phyloP scores from a whole-genome alignment of 2,888 invertebrate genomes.

The Tinea pellionella region DNA sequence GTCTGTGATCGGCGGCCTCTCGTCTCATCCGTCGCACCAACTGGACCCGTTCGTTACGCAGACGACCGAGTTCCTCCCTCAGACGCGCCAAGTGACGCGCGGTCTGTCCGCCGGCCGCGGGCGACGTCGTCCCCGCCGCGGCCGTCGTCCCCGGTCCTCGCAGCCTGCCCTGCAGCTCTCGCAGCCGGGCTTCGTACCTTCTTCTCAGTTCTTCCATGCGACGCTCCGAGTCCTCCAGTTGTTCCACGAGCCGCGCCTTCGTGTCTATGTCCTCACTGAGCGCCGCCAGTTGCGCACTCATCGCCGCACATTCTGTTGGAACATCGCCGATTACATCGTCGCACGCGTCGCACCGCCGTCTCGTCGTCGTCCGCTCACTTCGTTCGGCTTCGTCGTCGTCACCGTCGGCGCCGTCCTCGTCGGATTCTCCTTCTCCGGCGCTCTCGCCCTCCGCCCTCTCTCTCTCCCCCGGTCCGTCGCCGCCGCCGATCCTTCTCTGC shows the following conservation, averaged over 20 bases:
- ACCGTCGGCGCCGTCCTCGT: constrained; percentile 68
- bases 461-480: constrained; percentile 39
- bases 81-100: constrained; percentile 78
- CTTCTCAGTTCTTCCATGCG: constrained; percentile 85
- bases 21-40: constrained; percentile 94
- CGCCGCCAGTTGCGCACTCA: constrained; percentile 86
- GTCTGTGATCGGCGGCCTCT: constrained; percentile 87
- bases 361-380: too few relatives aligned
- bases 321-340: too few relatives aligned
- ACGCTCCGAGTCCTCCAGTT: constrained; percentile 89
- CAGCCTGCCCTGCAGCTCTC: constrained; percentile 85
- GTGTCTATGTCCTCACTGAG: constrained; percentile 94
- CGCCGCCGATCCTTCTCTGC: constrained; percentile 45
- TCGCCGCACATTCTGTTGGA: constrained; percentile 58
- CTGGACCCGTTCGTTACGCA: constrained; percentile 84
- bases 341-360: too few relatives aligned
- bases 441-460: constrained; percentile 58
- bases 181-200: constrained; percentile 93
- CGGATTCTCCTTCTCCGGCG: constrained; percentile 67
- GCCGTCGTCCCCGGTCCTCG: constrained; percentile 74
- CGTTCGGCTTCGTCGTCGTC: constrained; percentile 69
- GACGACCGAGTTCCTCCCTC: constrained; percentile 79
- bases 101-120: constrained; percentile 64
- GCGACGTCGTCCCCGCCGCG: too few relatives aligned
- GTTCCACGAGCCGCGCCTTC: constrained; percentile 94